Percentiles rank a stretch among this genome's conserved stretches.
phyloP scores from a whole-genome alignment of 2,888 invertebrate genomes.

The Dichetophora obliterata region DNA sequence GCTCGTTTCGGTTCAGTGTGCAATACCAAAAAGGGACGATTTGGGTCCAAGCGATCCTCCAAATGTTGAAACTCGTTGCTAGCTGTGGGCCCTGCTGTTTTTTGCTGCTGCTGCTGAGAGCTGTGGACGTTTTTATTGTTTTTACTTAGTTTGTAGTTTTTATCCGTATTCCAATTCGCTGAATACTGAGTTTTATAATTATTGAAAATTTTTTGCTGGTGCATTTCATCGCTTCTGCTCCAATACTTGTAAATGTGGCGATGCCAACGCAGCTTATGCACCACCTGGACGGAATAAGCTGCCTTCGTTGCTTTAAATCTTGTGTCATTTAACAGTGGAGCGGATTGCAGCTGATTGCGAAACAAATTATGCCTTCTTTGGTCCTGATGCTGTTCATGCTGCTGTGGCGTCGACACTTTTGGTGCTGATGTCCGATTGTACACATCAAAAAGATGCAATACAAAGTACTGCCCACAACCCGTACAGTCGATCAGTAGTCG shows the following conservation, averaged over 20 bases:
- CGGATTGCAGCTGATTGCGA: neutral
- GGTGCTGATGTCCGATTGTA: neutral
- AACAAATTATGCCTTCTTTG: neutral
- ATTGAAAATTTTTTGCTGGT: slow-evolving; percentile 20
- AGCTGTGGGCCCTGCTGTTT: neutral
- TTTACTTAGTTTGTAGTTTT: neutral
- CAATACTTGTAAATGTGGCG: neutral
- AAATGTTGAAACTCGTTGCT: neutral
- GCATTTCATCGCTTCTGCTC: slow-evolving; percentile 8
- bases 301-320: neutral
- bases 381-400: neutral
- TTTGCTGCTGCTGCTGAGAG: slow-evolving; percentile 8
- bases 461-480: slow-evolving; percentile 82
- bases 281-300: neutral
- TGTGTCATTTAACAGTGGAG: neutral
- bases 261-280: neutral
- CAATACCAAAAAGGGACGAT: slow-evolving; percentile 87
- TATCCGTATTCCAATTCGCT: neutral
- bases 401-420: neutral
- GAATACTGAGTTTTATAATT: slow-evolving; percentile 9
- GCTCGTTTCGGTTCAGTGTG: slow-evolving; percentile 79
- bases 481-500: slow-evolving; percentile 87
- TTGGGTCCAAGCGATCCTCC: slow-evolving; percentile 71
- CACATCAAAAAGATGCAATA: slow-evolving; percentile 74
- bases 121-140: neutral